Base-by-base conservation (phyloP, 2,113 vertebrate species). In the Serranochromis macrocephalus region DNA sequence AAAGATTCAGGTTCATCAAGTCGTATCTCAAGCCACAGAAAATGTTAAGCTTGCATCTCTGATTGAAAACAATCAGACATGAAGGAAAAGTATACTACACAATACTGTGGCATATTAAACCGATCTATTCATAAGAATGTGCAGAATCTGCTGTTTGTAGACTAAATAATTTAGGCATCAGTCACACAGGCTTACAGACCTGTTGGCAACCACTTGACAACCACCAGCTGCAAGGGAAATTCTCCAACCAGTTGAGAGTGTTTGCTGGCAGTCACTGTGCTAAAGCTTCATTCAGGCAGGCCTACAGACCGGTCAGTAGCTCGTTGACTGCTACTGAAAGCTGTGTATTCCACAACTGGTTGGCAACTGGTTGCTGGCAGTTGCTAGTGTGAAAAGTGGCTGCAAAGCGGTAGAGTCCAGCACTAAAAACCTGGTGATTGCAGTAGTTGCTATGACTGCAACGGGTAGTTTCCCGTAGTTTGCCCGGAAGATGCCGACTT, bases 221-320 rank as follows among this genome's bases (percentile, higher is more conserved):
- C 68, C 40, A 73, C 38, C 68, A 73, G 38, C 38, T 24, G 13
- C 8, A 24, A 73, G 8, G 4, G 40, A 47, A 0, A 73, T 5
- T 73, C 13, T 0, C 21, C 40, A 26, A 45, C 14, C 21, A 11
- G 68, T 3, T 73, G 9, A 17, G 38, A 1, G 38, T 73, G 3
- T 10, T 73, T 73, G 21, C 40, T 73, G 13, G 68, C 40, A 73
- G 21, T 45, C 68, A 26, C 1, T 73, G 21, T 26, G 21, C 21
- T 45, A 73, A 0, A 45, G 38, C 21, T 42, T 42, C 38, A 16
- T 0, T 71, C 38, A 45, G 14, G 21, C 13, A 45, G 13, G 13
- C 3, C 5, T 45, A 17, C 21, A 73, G 21, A 0, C 0, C 4
- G 1, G 5, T 73, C 68, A 29, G 68, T 26, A 45, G 40, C 40